Evolutionary conservation across 2,797 vertebrate species (phyloP).

Genomic region (Helicolenus hilgendorfi): DNA sequence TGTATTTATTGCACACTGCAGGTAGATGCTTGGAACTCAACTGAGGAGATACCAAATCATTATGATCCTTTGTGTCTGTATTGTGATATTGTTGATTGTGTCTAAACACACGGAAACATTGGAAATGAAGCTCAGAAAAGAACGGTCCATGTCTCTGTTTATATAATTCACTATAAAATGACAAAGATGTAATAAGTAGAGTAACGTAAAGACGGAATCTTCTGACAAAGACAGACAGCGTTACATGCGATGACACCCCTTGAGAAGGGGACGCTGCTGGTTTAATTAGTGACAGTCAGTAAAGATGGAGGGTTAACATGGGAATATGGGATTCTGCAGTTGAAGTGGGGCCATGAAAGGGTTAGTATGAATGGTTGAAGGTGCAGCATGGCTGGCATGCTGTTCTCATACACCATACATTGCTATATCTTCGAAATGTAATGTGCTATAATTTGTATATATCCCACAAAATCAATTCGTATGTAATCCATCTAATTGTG

Average conservation of each 20-base stretch:
- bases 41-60: neutral
- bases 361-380: neutral
- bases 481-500: too few relatives aligned
- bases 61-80: neutral
- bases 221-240: neutral
- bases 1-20: neutral
- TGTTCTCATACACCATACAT: too few relatives aligned
- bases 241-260: neutral
- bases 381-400: neutral
- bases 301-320: neutral
- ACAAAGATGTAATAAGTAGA: neutral
- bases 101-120: neutral
- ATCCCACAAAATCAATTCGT: too few relatives aligned
- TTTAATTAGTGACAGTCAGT: neutral
- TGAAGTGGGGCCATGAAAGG: neutral
- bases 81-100: neutral
- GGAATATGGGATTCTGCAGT: neutral
- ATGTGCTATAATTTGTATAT: too few relatives aligned
- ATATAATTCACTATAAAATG: neutral
- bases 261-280: neutral
- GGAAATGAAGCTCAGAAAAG: neutral
- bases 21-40: neutral
- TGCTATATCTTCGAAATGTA: rapidly evolving
- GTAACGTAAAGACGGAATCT: neutral
- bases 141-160: neutral